Evolutionary conservation across 1,140 invertebrate species (phyloP), one percentile per base, ranked within the genome.

Genomic region (Drosophila sp.): DNA sequence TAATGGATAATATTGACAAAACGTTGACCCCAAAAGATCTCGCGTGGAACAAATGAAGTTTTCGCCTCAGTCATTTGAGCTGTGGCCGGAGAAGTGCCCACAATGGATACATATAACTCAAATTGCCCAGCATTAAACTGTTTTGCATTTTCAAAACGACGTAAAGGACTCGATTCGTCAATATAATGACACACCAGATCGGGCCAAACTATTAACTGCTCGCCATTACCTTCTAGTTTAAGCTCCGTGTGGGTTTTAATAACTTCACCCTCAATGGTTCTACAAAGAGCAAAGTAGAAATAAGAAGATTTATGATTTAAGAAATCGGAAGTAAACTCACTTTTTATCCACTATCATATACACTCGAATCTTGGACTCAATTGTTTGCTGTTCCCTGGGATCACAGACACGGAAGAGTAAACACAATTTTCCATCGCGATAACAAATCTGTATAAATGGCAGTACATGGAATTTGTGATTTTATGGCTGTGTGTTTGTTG

Each of bases 1-100:
- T 98, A 99, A 54, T 94, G 94, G 10, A 94, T 89, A 2, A 94
- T 94, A 47, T 95, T 95, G 70, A 94, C 94, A 83, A 97, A 97
- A 7, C 96, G 92, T 90, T 97, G 95, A 3, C 97, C 97, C 97
- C 97, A 98, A 25, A 96, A 93, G 29, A 98, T 96, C 92, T 98
- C 97, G 27, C 94, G 94, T 6, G 96, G 96, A 11, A 97, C 90
- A 91, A 97, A 98, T 0, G 96, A 97, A 0, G 96, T 96, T 35
- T 96, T 92, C 32, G 94, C 95, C 79, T 95, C 95, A 0, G 95
- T 95, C 32, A 94, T 94, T 60, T 96, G 95, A 1, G 96, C 96
- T 5, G 96, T 97, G 47, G 94, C 94, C 76, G 96, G 95, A 0
- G 96, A 96, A 4, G 94, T 94, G 1, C 97, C 97, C 80, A 97